These are phyloP conservation scores for Psylliodes chrysocephalus DNA, from an alignment of 2,888 invertebrate genomes.

Conservation along the genomic window DNA sequence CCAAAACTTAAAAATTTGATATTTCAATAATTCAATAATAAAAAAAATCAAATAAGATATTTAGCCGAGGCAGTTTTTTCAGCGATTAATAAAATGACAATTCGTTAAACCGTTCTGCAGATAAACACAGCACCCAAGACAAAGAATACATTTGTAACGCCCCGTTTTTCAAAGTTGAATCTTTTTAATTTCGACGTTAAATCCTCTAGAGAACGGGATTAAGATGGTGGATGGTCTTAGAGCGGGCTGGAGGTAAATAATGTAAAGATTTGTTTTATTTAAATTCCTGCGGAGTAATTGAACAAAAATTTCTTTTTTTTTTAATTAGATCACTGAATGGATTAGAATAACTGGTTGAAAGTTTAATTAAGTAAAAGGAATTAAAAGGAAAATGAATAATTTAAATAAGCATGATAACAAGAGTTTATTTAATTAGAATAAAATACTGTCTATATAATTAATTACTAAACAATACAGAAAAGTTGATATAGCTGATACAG, in stretches of 20 bases:
- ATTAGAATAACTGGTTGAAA: slow-evolving; percentile 4
- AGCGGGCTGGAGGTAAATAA: slow-evolving; percentile 3
- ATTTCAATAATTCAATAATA: too few relatives aligned
- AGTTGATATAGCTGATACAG: too few relatives aligned
- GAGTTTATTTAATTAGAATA: too few relatives aligned
- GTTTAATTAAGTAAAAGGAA: slow-evolving; percentile 11
- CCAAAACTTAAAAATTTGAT: too few relatives aligned
- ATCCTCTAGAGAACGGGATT: slow-evolving; percentile 6
- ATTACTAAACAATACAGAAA: too few relatives aligned
- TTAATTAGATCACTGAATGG: slow-evolving; percentile 12
- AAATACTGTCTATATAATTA: too few relatives aligned
- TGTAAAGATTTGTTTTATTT: slow-evolving; percentile 13
- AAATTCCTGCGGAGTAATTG: slow-evolving; percentile 7
- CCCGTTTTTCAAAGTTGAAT: slow-evolving; percentile 4
- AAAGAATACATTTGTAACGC: neutral
- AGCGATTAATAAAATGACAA: too few relatives aligned
- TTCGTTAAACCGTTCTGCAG: neutral
- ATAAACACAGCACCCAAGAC: neutral
- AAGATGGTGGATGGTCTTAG: neutral
- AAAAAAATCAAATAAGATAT: too few relatives aligned
- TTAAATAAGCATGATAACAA: too few relatives aligned
- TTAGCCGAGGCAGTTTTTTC: too few relatives aligned
- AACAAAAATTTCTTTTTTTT: neutral
- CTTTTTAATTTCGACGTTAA: slow-evolving; percentile 6
- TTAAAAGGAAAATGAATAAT: neutral